phyloP scores from a whole-genome alignment of 2,888 invertebrate species.

The Xanthorhoe designata region DNA sequence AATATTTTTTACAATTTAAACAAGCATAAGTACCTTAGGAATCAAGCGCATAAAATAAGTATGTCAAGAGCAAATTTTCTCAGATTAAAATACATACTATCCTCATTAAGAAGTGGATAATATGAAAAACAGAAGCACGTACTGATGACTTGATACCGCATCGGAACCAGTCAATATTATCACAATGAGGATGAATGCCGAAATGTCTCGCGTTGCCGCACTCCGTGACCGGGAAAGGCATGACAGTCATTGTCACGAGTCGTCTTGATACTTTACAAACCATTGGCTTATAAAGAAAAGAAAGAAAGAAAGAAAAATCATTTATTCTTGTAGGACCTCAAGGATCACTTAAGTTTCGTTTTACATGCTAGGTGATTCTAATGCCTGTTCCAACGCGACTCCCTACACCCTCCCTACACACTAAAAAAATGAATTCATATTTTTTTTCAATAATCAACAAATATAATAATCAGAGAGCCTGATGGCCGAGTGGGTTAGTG shows the following conservation, averaged over 20 bases:
- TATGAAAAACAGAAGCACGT: slow-evolving; percentile 63
- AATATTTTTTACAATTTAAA: background rate
- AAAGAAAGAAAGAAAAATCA: no score
- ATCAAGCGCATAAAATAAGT: background rate
- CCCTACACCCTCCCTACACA: no score
- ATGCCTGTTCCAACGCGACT: no score
- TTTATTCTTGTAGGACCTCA: no score
- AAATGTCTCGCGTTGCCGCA: slow-evolving; percentile 76
- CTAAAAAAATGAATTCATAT: no score
- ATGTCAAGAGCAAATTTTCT: background rate
- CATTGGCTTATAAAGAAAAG: background rate
- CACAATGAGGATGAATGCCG: slow-evolving; percentile 80
- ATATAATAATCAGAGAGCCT: no score
- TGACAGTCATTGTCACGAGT: slow-evolving; percentile 28
- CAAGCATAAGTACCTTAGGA: background rate
- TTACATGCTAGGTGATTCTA: no score
- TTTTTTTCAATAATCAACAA: no score
- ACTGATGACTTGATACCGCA: slow-evolving; percentile 65
- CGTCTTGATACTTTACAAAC: slow-evolving; percentile 65
- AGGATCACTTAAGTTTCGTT: no score
- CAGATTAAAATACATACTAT: background rate
- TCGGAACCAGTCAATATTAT: slow-evolving; percentile 73
- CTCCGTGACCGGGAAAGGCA: slow-evolving; percentile 62
- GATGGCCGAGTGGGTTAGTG: no score
- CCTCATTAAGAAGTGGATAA: background rate